Percentiles rank a stretch among this genome's conserved stretches.
Evolutionary conservation across 2,113 vertebrate species (phyloP).

Genomic region (Apus apus): DNA sequence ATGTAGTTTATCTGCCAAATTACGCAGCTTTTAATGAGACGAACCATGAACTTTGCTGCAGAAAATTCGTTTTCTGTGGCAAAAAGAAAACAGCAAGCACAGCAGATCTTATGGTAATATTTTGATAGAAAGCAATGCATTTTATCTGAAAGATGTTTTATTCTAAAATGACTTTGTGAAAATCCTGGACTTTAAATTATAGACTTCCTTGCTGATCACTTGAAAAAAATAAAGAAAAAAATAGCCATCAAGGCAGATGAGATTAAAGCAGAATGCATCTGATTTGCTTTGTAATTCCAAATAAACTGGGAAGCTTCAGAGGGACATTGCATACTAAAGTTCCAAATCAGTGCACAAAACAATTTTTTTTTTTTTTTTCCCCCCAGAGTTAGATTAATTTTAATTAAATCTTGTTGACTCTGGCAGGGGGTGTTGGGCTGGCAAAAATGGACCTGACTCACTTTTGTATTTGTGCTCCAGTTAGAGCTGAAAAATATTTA

Average conservation of each 20-base stretch:
- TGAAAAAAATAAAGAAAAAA: not conserved
- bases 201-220: not conserved
- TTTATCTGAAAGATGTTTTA: not conserved
- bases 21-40: not conserved
- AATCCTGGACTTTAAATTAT: not conserved
- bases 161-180: not conserved
- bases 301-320: not conserved
- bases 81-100: not conserved
- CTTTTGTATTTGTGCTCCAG: not conserved
- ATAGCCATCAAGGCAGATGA: not conserved
- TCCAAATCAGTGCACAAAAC: not conserved
- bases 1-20: not conserved
- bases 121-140: not conserved
- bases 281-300: not conserved
- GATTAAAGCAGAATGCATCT: not conserved
- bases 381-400: constrained; percentile 20
- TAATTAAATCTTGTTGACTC: constrained; percentile 28
- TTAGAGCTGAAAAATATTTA: not conserved
- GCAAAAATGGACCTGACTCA: not conserved
- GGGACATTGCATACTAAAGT: not conserved
- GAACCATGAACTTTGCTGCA: not conserved
- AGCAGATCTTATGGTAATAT: not conserved
- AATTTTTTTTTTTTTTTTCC: not conserved
- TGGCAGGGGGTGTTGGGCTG: not conserved
- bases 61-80: not conserved